Conservation (phyloP, 2,888 invertebrate species). For the Megalurothrips usitatus region DNA sequence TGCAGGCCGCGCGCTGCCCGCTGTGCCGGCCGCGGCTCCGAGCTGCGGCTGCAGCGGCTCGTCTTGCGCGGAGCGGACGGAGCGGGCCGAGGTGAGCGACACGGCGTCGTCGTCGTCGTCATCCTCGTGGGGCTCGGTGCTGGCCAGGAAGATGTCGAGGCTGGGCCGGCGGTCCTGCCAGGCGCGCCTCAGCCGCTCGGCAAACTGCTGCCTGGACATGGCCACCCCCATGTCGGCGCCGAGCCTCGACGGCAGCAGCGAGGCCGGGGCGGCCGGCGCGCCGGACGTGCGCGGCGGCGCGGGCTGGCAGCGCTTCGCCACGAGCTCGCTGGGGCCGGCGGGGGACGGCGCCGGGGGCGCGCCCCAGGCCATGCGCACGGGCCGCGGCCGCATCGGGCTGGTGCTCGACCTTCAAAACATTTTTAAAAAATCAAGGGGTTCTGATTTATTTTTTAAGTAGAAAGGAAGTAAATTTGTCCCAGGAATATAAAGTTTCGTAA, state of each 20-base stretch:
- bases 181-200: background rate
- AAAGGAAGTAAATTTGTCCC: no score
- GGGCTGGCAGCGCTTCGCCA: background rate
- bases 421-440: no score
- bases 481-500: no score
- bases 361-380: background rate
- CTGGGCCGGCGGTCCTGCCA: constrained; percentile 22
- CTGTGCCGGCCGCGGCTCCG: background rate
- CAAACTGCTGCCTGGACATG: constrained; percentile 10
- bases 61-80: background rate
- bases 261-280: background rate
- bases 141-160: constrained; percentile 22
- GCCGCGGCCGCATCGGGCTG: constrained; percentile 17
- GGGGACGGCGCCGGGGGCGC: background rate
- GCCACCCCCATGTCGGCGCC: background rate
- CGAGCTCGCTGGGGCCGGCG: background rate
- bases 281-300: background rate
- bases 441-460: no score
- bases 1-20: background rate
- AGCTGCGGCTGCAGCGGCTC: background rate
- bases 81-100: background rate
- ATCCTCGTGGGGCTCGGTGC: constrained; percentile 4
- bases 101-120: constrained; percentile 12
- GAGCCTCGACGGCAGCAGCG: background rate
- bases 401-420: background rate